phyloP scores from a whole-genome alignment of 2,888 invertebrate genomes.

The Dastarcus helophoroides region DNA sequence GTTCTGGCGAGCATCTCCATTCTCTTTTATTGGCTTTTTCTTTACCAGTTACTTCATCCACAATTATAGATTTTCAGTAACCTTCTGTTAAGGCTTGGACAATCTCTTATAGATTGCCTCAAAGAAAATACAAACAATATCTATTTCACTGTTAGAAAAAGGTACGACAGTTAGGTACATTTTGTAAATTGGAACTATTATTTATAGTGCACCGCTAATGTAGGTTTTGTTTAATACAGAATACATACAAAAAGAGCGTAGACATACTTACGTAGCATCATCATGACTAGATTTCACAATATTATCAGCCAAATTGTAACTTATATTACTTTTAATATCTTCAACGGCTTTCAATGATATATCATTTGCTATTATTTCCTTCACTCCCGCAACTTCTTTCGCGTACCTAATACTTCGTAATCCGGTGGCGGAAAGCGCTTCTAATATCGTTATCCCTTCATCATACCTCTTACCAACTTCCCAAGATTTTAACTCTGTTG shows the following conservation, averaged over 20 bases:
- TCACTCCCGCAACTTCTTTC: slow-evolving; percentile 77
- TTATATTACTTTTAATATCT: slow-evolving; percentile 71
- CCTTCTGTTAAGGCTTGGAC: too few relatives aligned
- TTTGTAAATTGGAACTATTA: too few relatives aligned
- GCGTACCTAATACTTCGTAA: slow-evolving; percentile 93
- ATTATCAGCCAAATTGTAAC: slow-evolving; percentile 60
- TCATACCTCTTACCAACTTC: slow-evolving; percentile 27
- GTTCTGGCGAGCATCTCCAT: too few relatives aligned
- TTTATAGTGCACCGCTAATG: too few relatives aligned
- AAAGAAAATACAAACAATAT: too few relatives aligned
- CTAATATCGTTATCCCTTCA: slow-evolving; percentile 62
- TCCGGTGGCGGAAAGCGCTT: slow-evolving; percentile 93
- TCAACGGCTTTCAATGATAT: slow-evolving; percentile 74
- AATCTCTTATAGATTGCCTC: too few relatives aligned
- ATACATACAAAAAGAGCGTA: background rate
- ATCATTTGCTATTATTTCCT: slow-evolving; percentile 83
- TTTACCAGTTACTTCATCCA: too few relatives aligned
- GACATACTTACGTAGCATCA: slow-evolving; percentile 71
- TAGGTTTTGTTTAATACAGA: background rate
- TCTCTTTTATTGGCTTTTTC: too few relatives aligned
- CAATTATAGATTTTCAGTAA: too few relatives aligned
- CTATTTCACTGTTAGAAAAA: too few relatives aligned
- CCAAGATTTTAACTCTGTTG: slow-evolving; percentile 14
- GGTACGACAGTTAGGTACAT: too few relatives aligned
- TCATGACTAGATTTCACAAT: slow-evolving; percentile 64